Evolutionary conservation across 2,797 vertebrate genomes (phyloP), one percentile per base, ranked within the genome.

Genomic region (Hoplostethus mediterraneus): DNA sequence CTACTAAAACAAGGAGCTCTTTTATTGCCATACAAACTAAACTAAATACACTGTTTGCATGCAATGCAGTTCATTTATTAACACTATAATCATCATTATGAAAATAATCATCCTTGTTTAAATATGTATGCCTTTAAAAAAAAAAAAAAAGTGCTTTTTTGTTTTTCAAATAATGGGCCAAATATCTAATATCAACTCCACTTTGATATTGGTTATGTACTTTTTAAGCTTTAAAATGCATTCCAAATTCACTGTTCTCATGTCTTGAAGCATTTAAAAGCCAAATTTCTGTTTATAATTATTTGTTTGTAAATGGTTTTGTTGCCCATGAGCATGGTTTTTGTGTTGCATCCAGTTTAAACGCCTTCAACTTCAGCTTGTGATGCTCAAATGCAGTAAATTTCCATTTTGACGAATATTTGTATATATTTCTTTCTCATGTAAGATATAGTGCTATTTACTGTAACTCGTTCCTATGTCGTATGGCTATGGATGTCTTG

Each of bases 361-460:
- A 82, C 30, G 64, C 67, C 71, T 74, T 73, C 71, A 75, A 71
- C 81, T 80, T 86, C 71, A 63, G 76, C 82, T 81, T 59, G 75
- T 82, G 73, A 83, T 74, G 83, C 77, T 21, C 28, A 3, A 77
- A 89, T 86, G 86, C 89, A 88, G 88, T 89, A 82, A 78, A 36
- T 30, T 4, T 67, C 72, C 40, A 45, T 10, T 68, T 77, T 40
- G 73, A 75, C 68, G 78, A 63, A 71, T 84, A 56, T 82, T 71
- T 90, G 85, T 89, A 75, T 44, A 84, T 89, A 87, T 70, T 77
- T 80, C 80, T 48, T 55, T 76, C 86, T 84, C 59, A 1, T 88
- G 80, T 90, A 88, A 90, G 72, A 89, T 86, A 78, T 90, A 63
- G 86, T 91, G 90, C 86, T 86, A 73, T 90, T 90, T 89, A 92